Evolutionary conservation across 1,140 invertebrate species (phyloP).

Genomic region (Drosophila littoralis): DNA sequence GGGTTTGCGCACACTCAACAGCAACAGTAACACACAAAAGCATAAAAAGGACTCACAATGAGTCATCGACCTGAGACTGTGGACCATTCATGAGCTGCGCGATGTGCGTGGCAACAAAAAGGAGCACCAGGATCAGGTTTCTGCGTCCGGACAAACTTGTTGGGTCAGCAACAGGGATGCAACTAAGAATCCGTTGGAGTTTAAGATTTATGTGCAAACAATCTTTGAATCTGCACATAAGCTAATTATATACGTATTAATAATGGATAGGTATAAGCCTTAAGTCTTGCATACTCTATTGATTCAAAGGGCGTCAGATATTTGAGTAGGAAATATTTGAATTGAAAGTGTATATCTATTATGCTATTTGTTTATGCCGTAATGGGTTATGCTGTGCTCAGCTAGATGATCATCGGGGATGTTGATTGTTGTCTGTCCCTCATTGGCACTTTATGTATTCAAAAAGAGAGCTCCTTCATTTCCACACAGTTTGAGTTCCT

Average conservation of each 20-base stretch:
- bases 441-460: no score
- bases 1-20: conserved; percentile 57
- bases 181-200: conserved; percentile 13
- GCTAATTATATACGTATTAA: conserved; percentile 39
- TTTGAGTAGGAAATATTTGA: neutral
- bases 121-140: conserved; percentile 49
- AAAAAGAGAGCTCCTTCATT: no score
- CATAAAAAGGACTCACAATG: conserved; percentile 23
- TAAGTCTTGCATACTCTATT: conserved; percentile 17
- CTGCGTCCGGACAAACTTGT: conserved; percentile 50
- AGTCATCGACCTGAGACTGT: conserved; percentile 63
- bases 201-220: conserved; percentile 18
- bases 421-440: neutral
- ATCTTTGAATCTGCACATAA: conserved; percentile 24
- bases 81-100: neutral
- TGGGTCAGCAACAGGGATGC: neutral
- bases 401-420: no score
- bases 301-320: neutral
- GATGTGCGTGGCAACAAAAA: conserved; percentile 15
- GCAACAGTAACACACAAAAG: conserved; percentile 12
- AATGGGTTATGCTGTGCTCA: neutral
- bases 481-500: no score
- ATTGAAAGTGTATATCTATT: conserved; percentile 3
- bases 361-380: neutral
- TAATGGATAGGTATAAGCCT: neutral